These are phyloP conservation scores for Phrynosoma blainvillii DNA, from an alignment of 2,113 vertebrate species.

Conservation along the genomic window DNA sequence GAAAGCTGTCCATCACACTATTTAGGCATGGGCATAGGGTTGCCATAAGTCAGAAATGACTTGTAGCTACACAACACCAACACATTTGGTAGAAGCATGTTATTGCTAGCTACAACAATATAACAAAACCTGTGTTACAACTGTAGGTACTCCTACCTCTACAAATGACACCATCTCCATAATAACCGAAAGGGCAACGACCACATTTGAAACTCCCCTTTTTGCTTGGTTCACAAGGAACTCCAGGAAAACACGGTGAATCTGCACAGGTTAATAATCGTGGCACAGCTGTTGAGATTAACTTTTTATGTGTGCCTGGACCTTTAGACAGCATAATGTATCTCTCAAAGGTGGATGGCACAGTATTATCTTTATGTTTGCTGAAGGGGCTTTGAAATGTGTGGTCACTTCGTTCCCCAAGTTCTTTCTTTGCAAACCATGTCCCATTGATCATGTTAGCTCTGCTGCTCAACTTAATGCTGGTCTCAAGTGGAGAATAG, in stretches of 20 bases:
- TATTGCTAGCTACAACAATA: not conserved
- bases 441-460: slow-evolving; percentile 36
- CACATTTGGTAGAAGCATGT: not conserved
- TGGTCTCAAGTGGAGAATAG: slow-evolving; percentile 31
- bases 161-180: slow-evolving; percentile 83
- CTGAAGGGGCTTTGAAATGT: slow-evolving; percentile 43
- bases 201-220: slow-evolving; percentile 78
- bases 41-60: too few species aligned
- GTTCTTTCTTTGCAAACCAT: slow-evolving; percentile 8
- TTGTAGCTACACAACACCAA: too few species aligned
- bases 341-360: slow-evolving; percentile 34
- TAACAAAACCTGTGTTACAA: slow-evolving; percentile 15
- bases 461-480: slow-evolving; percentile 33
- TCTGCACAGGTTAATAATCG: slow-evolving; percentile 72
- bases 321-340: slow-evolving; percentile 55
- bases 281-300: slow-evolving; percentile 24
- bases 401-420: slow-evolving; percentile 43
- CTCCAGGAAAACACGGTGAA: slow-evolving; percentile 83
- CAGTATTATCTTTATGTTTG: slow-evolving; percentile 42
- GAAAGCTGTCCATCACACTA: too few species aligned
- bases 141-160: slow-evolving; percentile 76
- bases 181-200: slow-evolving; percentile 84
- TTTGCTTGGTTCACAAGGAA: slow-evolving; percentile 76
- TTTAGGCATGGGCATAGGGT: too few species aligned
- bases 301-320: slow-evolving; percentile 1